Base-by-base conservation (phyloP, 1,140 invertebrate species). In the Solenopsis invicta region DNA sequence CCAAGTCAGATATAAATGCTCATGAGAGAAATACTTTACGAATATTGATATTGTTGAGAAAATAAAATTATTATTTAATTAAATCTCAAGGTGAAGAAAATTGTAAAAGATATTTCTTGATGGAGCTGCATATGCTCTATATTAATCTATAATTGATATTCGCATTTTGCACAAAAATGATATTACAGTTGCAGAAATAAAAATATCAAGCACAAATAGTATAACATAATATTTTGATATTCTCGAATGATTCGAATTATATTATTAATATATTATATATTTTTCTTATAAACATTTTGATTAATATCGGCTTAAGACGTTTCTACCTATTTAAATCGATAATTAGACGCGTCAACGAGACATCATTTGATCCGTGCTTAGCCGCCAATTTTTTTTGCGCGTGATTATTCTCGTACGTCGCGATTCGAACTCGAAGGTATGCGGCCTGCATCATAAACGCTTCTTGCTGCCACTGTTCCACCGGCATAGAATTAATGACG, bases 401-500 rank as follows among this genome's bases (percentile, higher is more conserved):
- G 29, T 45, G 56, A 54, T 85, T 45, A 77, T 54, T 76, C n/a
- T 16, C 1, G 18, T 21, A 16, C 24, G 13, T 72, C 16, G 56
- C 16, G 56, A 50, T 64, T 75, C 72, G 82, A 59, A 64, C 18
- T 29, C n/a, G 62, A 6, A 41, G 48, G 50, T 64, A 78, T 78
- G 41, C 61, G 37, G 21, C 9, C 48, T 66, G 41, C 21, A 18
- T 81, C 84, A 86, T 86, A 81, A 86, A 86, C 64, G 50, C 62
- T 81, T 86, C 64, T 86, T 69, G 75, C 64, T 45, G 48, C 8
- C 59, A 50, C 62, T 86, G 59, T 86, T 80, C 50, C 54, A 71
- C 8, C 61, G 50, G 9, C 24, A 86, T 81, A 86, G 64, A 81
- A 86, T 86, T 86, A 86, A 86, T 1, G 41, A 71, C n/a, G 41